These are phyloP conservation scores for Holothuria leucospilota DNA, from an alignment of 53 echinoderm and acorn worm genomes.

Conservation along the genomic window DNA sequence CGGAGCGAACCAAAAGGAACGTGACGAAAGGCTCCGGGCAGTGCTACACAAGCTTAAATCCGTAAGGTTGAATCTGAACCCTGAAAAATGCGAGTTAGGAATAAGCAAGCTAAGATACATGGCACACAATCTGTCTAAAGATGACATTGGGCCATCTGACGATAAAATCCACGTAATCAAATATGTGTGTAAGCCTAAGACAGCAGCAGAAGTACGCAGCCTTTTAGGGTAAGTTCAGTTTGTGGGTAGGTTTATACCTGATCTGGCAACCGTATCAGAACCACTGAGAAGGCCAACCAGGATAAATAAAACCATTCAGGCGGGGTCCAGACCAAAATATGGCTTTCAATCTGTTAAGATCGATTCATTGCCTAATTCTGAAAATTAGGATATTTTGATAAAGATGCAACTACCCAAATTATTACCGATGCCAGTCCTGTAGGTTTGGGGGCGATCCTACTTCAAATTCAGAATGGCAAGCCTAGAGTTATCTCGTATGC, in stretches of 20 bases:
- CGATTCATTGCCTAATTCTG: constrained; percentile 28
- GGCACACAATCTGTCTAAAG: constrained; percentile 54
- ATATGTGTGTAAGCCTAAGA: constrained; percentile 57
- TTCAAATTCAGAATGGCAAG: constrained; percentile 47
- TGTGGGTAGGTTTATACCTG: constrained; percentile 22
- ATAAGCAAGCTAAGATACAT: constrained; percentile 67
- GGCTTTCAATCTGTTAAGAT: constrained; percentile 55
- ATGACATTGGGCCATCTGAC: constrained; percentile 56
- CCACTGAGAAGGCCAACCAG: constrained; percentile 54
- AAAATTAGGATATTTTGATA: constrained; percentile 66
- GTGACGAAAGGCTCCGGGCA: constrained; percentile 52
- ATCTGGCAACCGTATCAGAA: constrained; percentile 63
- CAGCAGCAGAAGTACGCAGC: constrained; percentile 60
- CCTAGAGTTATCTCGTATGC: constrained; percentile 52
- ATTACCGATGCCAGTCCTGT: constrained; percentile 74
- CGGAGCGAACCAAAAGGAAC: constrained; percentile 39
- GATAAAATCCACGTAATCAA: constrained; percentile 53
- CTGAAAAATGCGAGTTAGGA: constrained; percentile 63
- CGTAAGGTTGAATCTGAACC: constrained; percentile 60
- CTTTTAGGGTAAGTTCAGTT: constrained; percentile 66
- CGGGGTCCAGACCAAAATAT: constrained; percentile 54
- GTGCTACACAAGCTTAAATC: constrained; percentile 37
- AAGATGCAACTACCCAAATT: constrained; percentile 19
- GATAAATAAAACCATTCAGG: constrained; percentile 38
- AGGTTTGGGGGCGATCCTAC: constrained; percentile 10